Evolutionary conservation across 2,113 vertebrate genomes (phyloP).

Genomic region (Petrocephalus microphthalmus): DNA sequence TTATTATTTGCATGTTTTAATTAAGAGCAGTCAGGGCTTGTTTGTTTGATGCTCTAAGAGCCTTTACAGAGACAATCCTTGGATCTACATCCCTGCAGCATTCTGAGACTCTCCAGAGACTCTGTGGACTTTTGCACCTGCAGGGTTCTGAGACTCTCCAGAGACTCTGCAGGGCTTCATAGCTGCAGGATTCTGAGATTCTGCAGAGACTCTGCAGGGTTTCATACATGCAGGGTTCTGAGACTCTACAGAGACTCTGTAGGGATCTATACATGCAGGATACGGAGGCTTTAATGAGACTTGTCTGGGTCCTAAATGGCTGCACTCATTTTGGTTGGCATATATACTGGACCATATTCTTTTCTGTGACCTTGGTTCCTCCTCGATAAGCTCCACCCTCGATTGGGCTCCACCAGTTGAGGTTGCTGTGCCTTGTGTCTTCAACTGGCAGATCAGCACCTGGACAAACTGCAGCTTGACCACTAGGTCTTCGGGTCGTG

Average conservation of each 20-base stretch:
- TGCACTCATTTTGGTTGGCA: too few relatives aligned
- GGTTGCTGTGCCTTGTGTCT: too few relatives aligned
- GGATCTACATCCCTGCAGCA: not conserved
- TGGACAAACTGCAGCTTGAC: not conserved
- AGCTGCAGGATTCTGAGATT: not conserved
- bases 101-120: not conserved
- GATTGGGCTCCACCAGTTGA: not conserved
- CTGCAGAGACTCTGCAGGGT: not conserved
- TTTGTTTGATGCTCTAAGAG: not conserved
- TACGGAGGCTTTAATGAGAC: too few relatives aligned
- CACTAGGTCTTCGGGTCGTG: not conserved
- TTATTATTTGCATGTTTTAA: not conserved
- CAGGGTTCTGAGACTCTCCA: not conserved
- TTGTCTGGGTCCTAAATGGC: too few relatives aligned
- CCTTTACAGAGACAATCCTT: not conserved
- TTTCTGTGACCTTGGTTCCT: not conserved
- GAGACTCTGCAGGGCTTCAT: not conserved
- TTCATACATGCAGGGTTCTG: not conserved
- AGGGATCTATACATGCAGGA: not conserved
- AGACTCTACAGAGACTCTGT: not conserved
- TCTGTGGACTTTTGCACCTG: not conserved
- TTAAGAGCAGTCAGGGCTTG: not conserved
- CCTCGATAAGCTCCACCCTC: not conserved
- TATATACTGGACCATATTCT: not conserved
- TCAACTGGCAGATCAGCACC: not conserved